These are phyloP conservation scores for Myotis davidii DNA, from an alignment of 2,113 vertebrate genomes.

Conservation along the genomic window DNA sequence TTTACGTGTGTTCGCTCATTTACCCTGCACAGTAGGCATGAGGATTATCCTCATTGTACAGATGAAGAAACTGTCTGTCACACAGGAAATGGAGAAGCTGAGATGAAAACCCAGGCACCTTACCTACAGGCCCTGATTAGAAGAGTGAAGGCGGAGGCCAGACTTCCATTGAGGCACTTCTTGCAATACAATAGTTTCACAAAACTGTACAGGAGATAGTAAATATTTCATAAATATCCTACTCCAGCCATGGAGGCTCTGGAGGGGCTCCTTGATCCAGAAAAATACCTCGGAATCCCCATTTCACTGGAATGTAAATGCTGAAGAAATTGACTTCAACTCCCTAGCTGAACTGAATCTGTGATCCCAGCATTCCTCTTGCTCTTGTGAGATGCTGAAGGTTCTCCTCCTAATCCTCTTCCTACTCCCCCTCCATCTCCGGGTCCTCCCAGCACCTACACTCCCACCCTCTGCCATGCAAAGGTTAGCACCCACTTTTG, in stretches of 20 bases:
- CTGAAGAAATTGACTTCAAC: not conserved
- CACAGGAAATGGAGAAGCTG: not conserved
- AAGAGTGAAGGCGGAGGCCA: not conserved
- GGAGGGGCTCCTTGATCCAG: not conserved
- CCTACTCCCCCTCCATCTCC: not conserved
- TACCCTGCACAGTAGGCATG: not conserved
- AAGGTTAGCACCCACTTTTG: not conserved
- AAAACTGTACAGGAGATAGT: not conserved
- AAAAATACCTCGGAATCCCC: not conserved
- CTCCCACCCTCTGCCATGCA: fast-evolving
- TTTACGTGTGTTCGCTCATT: fast-evolving
- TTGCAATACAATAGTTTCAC: not conserved
- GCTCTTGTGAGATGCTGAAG: not conserved
- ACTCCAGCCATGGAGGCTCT: not conserved
- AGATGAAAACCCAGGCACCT: not conserved
- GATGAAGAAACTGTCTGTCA: not conserved
- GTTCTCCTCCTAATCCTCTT: not conserved
- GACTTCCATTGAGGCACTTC: not conserved
- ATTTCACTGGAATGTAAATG: not conserved
- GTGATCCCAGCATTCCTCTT: not conserved
- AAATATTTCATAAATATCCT: not conserved
- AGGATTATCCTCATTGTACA: not conserved
- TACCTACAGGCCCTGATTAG: not conserved
- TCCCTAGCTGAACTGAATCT: not conserved
- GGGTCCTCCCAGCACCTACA: not conserved